Conservation (phyloP, 2,888 invertebrate species). For the Heliconius erato region DNA sequence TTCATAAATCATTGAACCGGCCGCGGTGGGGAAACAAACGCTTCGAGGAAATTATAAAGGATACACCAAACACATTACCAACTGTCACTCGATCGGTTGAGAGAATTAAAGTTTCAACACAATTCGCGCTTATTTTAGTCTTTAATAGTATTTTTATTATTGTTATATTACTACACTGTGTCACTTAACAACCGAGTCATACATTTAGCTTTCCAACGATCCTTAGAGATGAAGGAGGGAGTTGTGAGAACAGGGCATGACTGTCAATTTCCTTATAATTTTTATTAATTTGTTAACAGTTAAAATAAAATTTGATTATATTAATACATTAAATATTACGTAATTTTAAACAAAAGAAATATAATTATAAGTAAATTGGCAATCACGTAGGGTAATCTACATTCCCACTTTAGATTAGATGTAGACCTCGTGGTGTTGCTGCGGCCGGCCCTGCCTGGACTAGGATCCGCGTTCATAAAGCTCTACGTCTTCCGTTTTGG, state of each 20-base stretch:
- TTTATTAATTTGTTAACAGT: background rate
- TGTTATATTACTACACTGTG: slow-evolving; percentile 57
- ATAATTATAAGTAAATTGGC: slow-evolving; percentile 18
- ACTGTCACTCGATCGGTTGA: slow-evolving; percentile 61
- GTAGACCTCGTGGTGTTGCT: slow-evolving; percentile 82
- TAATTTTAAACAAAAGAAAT: background rate
- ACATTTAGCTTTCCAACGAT: slow-evolving; percentile 63
- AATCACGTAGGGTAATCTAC: slow-evolving; percentile 37
- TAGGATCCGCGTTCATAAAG: slow-evolving; percentile 80
- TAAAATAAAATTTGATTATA: background rate
- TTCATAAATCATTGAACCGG: slow-evolving; percentile 79
- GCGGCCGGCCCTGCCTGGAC: slow-evolving; percentile 85
- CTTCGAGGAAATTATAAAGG: slow-evolving; percentile 46
- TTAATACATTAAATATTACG: background rate
- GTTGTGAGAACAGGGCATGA: slow-evolving; percentile 53
- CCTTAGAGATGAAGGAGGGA: slow-evolving; percentile 50
- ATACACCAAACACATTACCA: slow-evolving; percentile 48
- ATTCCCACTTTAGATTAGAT: slow-evolving; percentile 68
- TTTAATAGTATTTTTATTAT: slow-evolving; percentile 8
- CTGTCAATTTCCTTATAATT: background rate
- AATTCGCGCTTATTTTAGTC: slow-evolving; percentile 43
- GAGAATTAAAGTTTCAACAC: slow-evolving; percentile 62
- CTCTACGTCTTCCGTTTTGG: slow-evolving; percentile 76
- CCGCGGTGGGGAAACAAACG: slow-evolving; percentile 68
- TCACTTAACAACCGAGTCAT: slow-evolving; percentile 78